These are phyloP conservation scores for Drosophila neotestacea DNA, from an alignment of 2,888 invertebrate genomes.

Conservation along the genomic window DNA sequence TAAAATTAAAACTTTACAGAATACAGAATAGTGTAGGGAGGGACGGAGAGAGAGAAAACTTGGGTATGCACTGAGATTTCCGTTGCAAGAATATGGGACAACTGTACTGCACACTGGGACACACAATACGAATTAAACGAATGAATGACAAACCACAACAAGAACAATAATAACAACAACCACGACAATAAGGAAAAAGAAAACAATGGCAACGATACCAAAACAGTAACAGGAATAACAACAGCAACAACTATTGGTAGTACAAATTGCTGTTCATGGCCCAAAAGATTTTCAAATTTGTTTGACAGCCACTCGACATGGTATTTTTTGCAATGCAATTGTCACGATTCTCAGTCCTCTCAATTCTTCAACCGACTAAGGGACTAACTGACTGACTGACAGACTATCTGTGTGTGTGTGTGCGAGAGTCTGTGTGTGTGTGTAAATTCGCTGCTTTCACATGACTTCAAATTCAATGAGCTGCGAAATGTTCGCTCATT, in stretches of 20 bases:
- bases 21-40: neutral
- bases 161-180: neutral
- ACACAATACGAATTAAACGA: constrained; percentile 3
- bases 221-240: neutral
- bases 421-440: constrained; percentile 48
- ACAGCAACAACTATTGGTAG: constrained; percentile 20
- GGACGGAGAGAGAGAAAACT: neutral
- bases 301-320: constrained; percentile 49
- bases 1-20: too few species aligned
- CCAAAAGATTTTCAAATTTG: constrained; percentile 34
- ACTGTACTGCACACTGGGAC: neutral
- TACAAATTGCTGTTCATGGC: constrained; percentile 37
- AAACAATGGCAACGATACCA: constrained; percentile 3
- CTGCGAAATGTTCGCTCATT: constrained; percentile 79
- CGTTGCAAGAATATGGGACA: neutral
- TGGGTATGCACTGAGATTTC: neutral
- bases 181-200: constrained; percentile 11
- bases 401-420: constrained; percentile 66
- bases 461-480: constrained; percentile 80
- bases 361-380: neutral
- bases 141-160: constrained; percentile 1
- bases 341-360: constrained; percentile 23
- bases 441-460: constrained; percentile 56
- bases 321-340: constrained; percentile 49
- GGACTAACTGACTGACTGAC: constrained; percentile 11